Evolutionary conservation across 2,113 vertebrate genomes (phyloP).

Genomic region (Varanus komodoensis): DNA sequence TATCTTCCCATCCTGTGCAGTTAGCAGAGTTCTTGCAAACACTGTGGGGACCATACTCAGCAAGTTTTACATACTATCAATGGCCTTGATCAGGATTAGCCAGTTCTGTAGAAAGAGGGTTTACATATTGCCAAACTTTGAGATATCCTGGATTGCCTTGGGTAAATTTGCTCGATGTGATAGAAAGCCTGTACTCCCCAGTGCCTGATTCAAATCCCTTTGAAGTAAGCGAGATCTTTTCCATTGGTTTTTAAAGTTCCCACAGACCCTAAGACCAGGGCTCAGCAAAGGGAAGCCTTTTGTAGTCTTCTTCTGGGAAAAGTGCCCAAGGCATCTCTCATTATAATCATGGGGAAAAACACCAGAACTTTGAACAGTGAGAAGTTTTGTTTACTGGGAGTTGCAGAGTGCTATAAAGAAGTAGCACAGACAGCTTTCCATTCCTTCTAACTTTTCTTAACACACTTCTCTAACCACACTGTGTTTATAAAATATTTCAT

Average conservation of each 20-base stretch:
- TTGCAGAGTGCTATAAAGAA: conserved; percentile 1
- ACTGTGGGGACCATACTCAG: background rate
- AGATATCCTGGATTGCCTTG: background rate
- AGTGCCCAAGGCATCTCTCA: conserved; percentile 18
- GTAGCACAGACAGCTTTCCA: background rate
- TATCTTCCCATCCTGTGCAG: background rate
- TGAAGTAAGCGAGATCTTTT: conserved; percentile 33
- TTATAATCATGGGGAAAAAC: background rate
- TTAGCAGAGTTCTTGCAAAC: conserved; percentile 7
- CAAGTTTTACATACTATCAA: background rate
- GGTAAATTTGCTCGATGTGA: background rate
- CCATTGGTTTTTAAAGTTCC: conserved; percentile 25
- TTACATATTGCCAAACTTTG: background rate
- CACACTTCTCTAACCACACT: too few relatives aligned
- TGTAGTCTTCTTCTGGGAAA: background rate
- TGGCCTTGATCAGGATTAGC: background rate
- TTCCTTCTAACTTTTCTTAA: background rate
- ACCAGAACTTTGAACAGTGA: conserved; percentile 14
- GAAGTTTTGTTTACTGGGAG: background rate
- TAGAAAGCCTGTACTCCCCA: conserved; percentile 3
- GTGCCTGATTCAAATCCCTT: background rate
- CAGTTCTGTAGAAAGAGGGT: conserved; percentile 10
- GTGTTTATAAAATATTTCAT: background rate
- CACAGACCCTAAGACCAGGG: conserved; percentile 9
- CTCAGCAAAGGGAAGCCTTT: conserved; percentile 13